phyloP scores from a whole-genome alignment of 2,113 vertebrate species.

The Trogon melanurus region DNA sequence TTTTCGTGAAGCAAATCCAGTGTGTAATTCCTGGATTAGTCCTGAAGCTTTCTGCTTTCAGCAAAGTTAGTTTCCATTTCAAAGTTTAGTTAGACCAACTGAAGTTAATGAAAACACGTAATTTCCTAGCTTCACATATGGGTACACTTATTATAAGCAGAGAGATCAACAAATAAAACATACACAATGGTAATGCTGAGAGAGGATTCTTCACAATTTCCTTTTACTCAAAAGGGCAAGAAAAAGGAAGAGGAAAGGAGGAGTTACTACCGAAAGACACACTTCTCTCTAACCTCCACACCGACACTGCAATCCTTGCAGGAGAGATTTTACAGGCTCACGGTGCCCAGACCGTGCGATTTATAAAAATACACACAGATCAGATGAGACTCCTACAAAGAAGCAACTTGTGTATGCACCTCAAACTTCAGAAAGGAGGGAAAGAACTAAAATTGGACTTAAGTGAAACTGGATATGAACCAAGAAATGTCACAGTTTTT shows the following conservation, averaged over 20 bases:
- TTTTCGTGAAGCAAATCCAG: constrained; percentile 53
- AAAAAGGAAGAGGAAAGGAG: neutral
- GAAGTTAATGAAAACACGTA: neutral
- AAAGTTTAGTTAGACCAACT: constrained; percentile 39
- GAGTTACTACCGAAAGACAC: neutral
- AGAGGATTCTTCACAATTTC: neutral
- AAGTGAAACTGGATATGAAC: neutral
- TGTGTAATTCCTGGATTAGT: constrained; percentile 59
- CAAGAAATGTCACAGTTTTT: neutral
- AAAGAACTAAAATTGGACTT: neutral
- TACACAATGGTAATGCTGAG: neutral
- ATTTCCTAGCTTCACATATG: neutral
- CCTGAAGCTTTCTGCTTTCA: constrained; percentile 35
- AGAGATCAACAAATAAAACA: neutral
- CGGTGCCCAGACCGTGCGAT: fast-evolving
- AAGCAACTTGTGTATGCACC: fast-evolving
- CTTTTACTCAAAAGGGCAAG: neutral
- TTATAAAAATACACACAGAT: neutral
- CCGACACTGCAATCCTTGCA: neutral
- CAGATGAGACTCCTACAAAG: neutral
- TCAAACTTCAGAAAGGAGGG: neutral
- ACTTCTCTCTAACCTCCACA: neutral
- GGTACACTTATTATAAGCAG: neutral
- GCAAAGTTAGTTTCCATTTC: constrained; percentile 53
- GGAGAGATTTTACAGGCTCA: neutral